Base-by-base conservation (phyloP, 2,888 invertebrate genomes). In the Camponotus fellah region DNA sequence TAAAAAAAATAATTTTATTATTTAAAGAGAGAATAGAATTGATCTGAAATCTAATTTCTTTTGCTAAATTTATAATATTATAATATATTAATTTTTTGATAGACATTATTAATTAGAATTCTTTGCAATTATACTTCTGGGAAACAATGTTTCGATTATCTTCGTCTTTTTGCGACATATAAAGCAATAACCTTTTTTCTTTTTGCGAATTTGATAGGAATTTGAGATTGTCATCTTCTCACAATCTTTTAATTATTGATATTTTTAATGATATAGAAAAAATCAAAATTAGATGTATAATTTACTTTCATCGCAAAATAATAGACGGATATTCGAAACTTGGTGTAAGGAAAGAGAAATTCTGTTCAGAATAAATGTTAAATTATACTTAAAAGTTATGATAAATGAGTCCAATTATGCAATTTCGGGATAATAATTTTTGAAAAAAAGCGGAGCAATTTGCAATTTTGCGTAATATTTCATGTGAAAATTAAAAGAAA, bases 371-470 rank as follows among this genome's bases (percentile, higher is more conserved):
- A 79, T 69, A 58, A 5, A 71, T 72, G 60, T 21, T 60, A 71
- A 21, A 58, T 58, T 68, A 69, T 9, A 58, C n/a, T 71, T 43
- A 71, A 71, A 79, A 72, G 60, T 79, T 34, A 40, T n/a, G 53
- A 46, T 79, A 43, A 79, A 71, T 71, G 46, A 62, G 72, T 49
- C 8, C 26, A 60, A 80, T 80, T 74, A 80, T 37, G 60, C 46
- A 72, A 60, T 80, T 80, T 80, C 46, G 74, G 60, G 60, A 72
- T 72, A 37, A 68, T 77, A 79, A 80, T 80, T 32, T 6, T 68
- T 6, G 46, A 74, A 6, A 60, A 40, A 21, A 79, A 79, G 3
- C 21, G 17, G 46, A 43, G 2, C 26, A 26, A 56, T 69, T 69
- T 43, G 46, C 21, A 8, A 26, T 40, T 72, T 60, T 0, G 32